Base-by-base conservation (phyloP, 2,113 vertebrate species). In the Lophochroa leadbeateri region DNA sequence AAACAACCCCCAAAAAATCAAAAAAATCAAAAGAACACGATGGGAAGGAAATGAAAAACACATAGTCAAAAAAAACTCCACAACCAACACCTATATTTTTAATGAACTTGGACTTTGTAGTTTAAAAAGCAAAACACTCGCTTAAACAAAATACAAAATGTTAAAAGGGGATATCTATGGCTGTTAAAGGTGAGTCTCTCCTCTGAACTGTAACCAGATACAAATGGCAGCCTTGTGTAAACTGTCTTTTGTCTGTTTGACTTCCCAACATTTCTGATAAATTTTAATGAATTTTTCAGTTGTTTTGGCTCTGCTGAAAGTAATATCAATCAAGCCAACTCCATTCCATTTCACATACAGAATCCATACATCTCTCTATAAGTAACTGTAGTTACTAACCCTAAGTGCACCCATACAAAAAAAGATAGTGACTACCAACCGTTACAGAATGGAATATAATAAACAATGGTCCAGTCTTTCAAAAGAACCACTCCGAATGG, bases 241-340 rank as follows among this genome's bases (percentile, higher is more conserved):
- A 18, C 0, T 1, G 17, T 28, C 33, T 39, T 69, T 63, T 35
- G 13, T 19, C 37, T 0, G 0, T 61, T 41, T 64, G 43, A 82
- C 52, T 77, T 88, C 13, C 41, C 76, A 80, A 39, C 4, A n/a
- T 12, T 84, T 89, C 29, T 47, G 69, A 92, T 11, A 31, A 81
- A 41, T 63, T 81, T 68, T 69, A 37, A 28, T 17, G 14, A 77
- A 58, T 20, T 52, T 86, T 70, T 71, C 37, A 53, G 25, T 31
- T 70, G 6, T 46, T 86, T n/a, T 74, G 55, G 27, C 23, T 84
- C 53, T 84, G n/a, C 9, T 44, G 13, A 78, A 91, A 76, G 60
- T 17, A 72, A 5, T 25, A 61, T 2, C 19, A 52, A 81, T 37
- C 11, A 61, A 86, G 55, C 2, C 19, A 82, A 17, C 11, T 44